A percentile compares a stretch with the other conserved stretches of the same genome.
These are phyloP conservation scores for Montipora capricornis DNA, from an alignment of 64 coral and sea anemone genomes.

Conservation along the genomic window DNA sequence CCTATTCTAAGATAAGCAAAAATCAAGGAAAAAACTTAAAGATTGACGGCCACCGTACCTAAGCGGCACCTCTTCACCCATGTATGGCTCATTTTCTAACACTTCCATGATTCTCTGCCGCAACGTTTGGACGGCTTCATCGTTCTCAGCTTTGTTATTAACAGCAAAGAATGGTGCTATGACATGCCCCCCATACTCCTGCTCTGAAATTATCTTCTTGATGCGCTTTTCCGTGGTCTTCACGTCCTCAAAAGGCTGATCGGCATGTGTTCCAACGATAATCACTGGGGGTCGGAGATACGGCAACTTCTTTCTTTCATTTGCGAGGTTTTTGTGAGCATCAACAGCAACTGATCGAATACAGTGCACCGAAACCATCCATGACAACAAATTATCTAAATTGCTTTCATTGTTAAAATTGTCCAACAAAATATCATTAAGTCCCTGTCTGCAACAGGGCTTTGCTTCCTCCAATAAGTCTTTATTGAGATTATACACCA, in stretches of 20 bases:
- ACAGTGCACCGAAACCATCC: constrained; percentile 45
- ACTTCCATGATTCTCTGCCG: constrained; percentile 59
- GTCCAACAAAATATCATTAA: constrained; percentile 17
- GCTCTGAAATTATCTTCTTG: constrained; percentile 49
- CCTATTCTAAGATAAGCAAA: not conserved
- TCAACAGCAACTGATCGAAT: not conserved
- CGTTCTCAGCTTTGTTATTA: constrained; percentile 55
- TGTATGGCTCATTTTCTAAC: constrained; percentile 70
- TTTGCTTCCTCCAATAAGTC: constrained; percentile 3
- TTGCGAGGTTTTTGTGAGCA: too few species aligned
- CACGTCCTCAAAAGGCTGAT: constrained; percentile 29
- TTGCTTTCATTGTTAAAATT: constrained; percentile 57
- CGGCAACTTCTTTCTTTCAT: not conserved
- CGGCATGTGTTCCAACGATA: constrained; percentile 11
- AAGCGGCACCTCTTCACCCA: constrained; percentile 73
- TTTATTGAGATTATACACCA: constrained; percentile 59
- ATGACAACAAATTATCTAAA: constrained; percentile 37
- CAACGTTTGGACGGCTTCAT: constrained; percentile 55
- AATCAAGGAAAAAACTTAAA: not conserved
- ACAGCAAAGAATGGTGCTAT: constrained; percentile 73
- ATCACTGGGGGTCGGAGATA: constrained; percentile 5
- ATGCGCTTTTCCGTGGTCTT: constrained; percentile 63
- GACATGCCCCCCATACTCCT: constrained; percentile 50
- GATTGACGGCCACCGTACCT: not conserved
- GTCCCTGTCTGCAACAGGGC: constrained; percentile 33